These are phyloP conservation scores for Pelecanoides urinatrix DNA, from an alignment of 2,113 vertebrate genomes.

Conservation along the genomic window DNA sequence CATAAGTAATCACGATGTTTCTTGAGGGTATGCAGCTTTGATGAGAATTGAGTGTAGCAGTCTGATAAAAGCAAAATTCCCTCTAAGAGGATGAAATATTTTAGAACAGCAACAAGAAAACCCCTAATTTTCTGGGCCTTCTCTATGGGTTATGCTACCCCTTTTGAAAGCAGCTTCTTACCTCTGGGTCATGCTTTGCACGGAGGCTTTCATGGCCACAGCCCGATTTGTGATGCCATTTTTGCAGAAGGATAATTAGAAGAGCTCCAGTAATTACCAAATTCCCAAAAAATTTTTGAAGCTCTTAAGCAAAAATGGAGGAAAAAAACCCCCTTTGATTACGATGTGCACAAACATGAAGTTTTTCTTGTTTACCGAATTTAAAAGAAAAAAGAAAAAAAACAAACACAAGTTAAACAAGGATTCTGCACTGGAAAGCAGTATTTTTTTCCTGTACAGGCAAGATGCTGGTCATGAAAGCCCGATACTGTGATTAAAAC, in stretches of 20 bases:
- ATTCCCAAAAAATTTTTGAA: not conserved
- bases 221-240: constrained; percentile 6
- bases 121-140: constrained; percentile 33
- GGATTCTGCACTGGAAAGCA: not conserved
- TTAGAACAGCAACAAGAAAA: not conserved
- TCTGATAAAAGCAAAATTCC: not conserved
- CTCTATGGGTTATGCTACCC: not conserved
- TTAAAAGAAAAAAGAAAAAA: not conserved
- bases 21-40: not conserved
- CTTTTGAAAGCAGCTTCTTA: constrained; percentile 65
- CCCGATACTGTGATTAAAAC: constrained; percentile 21
- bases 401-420: not conserved
- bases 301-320: constrained; percentile 15
- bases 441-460: not conserved
- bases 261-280: not conserved
- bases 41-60: not conserved
- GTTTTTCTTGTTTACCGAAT: not conserved
- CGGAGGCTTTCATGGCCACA: constrained; percentile 69
- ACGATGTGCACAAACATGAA: not conserved
- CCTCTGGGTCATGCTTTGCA: constrained; percentile 46
- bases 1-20: not conserved
- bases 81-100: not conserved
- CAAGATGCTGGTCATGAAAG: constrained; percentile 68
- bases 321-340: not conserved
- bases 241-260: constrained; percentile 32